These are phyloP conservation scores for Acyrthosiphon pisum DNA, from an alignment of 1,140 invertebrate species.

Conservation along the genomic window DNA sequence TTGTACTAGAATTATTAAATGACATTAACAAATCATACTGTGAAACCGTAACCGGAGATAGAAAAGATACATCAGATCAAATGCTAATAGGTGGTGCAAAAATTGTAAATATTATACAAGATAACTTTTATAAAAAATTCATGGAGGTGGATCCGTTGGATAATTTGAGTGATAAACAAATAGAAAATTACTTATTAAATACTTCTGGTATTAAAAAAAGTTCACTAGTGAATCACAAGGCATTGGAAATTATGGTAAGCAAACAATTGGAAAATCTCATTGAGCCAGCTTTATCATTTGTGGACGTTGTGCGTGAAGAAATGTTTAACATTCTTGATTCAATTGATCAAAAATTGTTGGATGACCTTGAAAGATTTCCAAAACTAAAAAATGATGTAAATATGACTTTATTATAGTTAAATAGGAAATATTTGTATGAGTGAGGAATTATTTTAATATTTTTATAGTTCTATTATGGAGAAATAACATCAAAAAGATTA, in stretches of 20 bases:
- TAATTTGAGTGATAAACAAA: conserved; percentile 70
- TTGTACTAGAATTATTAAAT: not conserved
- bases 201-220: conserved; percentile 74
- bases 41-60: conserved; percentile 73
- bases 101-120: conserved; percentile 72
- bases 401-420: not conserved
- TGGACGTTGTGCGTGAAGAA: conserved; percentile 78
- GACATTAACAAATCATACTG: conserved; percentile 70
- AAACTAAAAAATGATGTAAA: conserved; percentile 9
- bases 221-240: conserved; percentile 76
- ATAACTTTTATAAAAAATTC: conserved; percentile 65
- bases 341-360: not conserved
- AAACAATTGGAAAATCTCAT: conserved; percentile 73
- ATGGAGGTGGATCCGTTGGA: conserved; percentile 71
- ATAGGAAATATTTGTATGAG: no score
- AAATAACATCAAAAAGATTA: no score
- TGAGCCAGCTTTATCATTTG: conserved; percentile 74
- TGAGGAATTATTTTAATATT: not conserved
- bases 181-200: conserved; percentile 76
- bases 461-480: no score
- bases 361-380: conserved; percentile 7
- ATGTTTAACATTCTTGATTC: conserved; percentile 63
- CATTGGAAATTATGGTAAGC: conserved; percentile 78
- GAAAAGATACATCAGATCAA: conserved; percentile 75
- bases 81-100: conserved; percentile 77